phyloP scores from a whole-genome alignment of 1,140 invertebrate species.

The Drosophila malerkotliana region DNA sequence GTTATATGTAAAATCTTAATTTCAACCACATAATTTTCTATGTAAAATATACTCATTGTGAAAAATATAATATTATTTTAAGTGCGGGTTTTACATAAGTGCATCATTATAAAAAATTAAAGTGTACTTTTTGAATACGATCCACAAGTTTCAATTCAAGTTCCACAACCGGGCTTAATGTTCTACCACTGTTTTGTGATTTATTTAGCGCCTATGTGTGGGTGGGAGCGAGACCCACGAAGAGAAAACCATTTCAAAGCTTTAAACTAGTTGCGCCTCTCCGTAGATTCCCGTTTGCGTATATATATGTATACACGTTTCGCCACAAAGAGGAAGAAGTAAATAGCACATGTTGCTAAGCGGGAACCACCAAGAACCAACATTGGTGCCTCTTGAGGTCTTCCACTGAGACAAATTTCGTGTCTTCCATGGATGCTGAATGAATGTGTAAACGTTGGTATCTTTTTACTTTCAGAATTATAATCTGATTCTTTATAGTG shows the following conservation, averaged over 20 bases:
- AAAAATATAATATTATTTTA: no score
- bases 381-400: slow-evolving; percentile 9
- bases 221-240: slow-evolving; percentile 28
- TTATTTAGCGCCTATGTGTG: slow-evolving; percentile 38
- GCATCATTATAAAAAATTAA: no score
- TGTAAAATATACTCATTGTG: no score
- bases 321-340: slow-evolving; percentile 27
- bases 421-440: slow-evolving; percentile 53
- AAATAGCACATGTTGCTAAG: slow-evolving; percentile 70
- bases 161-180: slow-evolving; percentile 31
- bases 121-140: slow-evolving; percentile 8
- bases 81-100: no score
- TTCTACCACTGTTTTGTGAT: slow-evolving; percentile 33
- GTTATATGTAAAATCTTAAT: background rate
- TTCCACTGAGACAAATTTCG: slow-evolving; percentile 30
- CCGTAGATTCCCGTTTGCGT: slow-evolving; percentile 18
- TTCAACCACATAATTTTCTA: background rate
- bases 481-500: no score
- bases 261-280: slow-evolving; percentile 71
- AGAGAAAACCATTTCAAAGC: slow-evolving; percentile 40
- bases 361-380: slow-evolving; percentile 24
- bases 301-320: slow-evolving; percentile 32
- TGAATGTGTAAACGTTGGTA: no score
- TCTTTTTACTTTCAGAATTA: no score
- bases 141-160: slow-evolving; percentile 41